Evolutionary conservation across 1,140 invertebrate genomes (phyloP), one percentile per base, ranked within the genome.

Genomic region (Listronotus oregonensis): DNA sequence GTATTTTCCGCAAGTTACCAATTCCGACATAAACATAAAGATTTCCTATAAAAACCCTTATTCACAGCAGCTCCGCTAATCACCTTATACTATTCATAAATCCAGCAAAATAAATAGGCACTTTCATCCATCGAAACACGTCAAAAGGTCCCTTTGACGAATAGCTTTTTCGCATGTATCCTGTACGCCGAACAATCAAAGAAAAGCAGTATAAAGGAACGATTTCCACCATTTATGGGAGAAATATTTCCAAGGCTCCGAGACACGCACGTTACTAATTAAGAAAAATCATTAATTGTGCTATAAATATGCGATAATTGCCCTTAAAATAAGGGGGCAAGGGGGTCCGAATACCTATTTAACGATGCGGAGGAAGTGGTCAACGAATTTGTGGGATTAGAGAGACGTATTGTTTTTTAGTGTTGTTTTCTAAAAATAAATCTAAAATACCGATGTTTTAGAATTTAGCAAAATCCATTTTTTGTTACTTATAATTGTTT

Each of bases 211-310:
- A 67, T 69, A 68, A 72, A 72, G 69, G 66, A 74, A 70, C 67
- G 67, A 70, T 71, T 72, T 70, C 63, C 71, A 66, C 70, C 68
- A 67, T 61, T 73, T 73, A 73, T 65, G 61, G 69, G 43, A 64
- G 66, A 64, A 72, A 72, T 69, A 67, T 71, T 67, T 69, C 68
- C 70, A 71, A 67, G 66, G 71, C 52, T 56, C 58, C 34, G 37
- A 52, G 51, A 59, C 68, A 70, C 68, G 72, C 72, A 74, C 68
- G 68, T 71, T 72, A 68, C 71, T 71, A 74, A 74, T 74, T 74
- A 74, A 72, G 71, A 74, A 74, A 74, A 74, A 72, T 74, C 72
- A 71, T 74, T 74, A 74, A 72, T 74, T 72, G 49, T 55, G 63
- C 69, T 67, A 72, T 72, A 70, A 72, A 72, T 70, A 70, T 62